These are phyloP conservation scores for Xyliphius kryptos DNA, from an alignment of 2,113 vertebrate genomes.

Conservation along the genomic window DNA sequence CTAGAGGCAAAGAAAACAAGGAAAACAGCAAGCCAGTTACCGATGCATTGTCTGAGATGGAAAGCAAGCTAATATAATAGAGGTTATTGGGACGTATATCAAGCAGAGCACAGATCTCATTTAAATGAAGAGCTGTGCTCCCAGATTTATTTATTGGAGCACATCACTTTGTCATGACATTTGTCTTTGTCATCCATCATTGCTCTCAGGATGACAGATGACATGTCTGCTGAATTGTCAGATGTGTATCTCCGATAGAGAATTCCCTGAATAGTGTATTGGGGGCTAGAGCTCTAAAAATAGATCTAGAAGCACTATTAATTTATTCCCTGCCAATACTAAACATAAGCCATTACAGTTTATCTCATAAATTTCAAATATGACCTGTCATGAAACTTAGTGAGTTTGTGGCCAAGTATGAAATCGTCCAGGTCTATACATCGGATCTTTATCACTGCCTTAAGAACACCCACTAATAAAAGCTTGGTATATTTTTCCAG, in stretches of 20 bases:
- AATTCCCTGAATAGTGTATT: conserved; percentile 3
- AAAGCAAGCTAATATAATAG: conserved; percentile 21
- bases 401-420: too few relatives aligned
- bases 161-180: conserved; percentile 23
- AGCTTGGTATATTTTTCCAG: too few relatives aligned
- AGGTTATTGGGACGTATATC: conserved; percentile 27
- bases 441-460: too few relatives aligned
- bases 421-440: too few relatives aligned
- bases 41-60: conserved; percentile 10
- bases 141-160: conserved; percentile 30
- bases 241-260: conserved; percentile 7
- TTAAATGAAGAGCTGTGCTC: conserved; percentile 34
- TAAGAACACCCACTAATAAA: too few relatives aligned
- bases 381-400: background rate
- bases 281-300: background rate
- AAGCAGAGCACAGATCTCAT: conserved; percentile 25
- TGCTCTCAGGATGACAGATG: conserved; percentile 16
- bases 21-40: background rate
- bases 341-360: background rate
- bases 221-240: conserved; percentile 13
- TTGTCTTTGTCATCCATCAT: conserved; percentile 28
- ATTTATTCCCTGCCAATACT: background rate
- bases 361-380: background rate
- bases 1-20: conserved; percentile 14
- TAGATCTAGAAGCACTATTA: background rate